phyloP scores from a whole-genome alignment of 2,113 vertebrate species.

The Scolopax mira region DNA sequence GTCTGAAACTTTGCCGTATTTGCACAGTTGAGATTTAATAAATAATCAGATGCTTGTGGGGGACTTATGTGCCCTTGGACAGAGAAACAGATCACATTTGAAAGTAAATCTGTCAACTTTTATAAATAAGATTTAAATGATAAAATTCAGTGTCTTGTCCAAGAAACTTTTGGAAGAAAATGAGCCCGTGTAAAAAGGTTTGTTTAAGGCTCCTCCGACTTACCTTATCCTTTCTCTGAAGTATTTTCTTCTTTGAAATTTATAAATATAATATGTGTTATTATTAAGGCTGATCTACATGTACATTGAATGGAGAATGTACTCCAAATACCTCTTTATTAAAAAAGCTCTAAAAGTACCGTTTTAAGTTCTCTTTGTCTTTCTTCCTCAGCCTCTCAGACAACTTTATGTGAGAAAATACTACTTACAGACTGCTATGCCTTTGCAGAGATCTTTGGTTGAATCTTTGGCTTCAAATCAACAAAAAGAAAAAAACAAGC shows the following conservation, averaged over 20 bases:
- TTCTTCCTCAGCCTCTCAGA: neutral
- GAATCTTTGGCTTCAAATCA: conserved; percentile 60
- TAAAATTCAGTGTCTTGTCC: neutral
- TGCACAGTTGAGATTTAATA: neutral
- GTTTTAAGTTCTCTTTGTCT: neutral
- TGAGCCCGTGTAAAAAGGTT: neutral
- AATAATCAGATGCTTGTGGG: neutral
- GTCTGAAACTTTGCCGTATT: neutral
- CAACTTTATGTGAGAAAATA: conserved; percentile 34
- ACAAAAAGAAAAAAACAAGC: neutral
- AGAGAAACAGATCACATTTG: neutral
- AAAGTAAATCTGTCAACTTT: neutral
- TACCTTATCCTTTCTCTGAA: conserved; percentile 17
- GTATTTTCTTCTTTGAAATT: conserved; percentile 49
- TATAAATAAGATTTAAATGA: neutral
- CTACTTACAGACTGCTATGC: neutral
- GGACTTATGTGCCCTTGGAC: neutral
- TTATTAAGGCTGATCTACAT: conserved; percentile 56
- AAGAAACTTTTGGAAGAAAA: neutral
- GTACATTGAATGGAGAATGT: neutral
- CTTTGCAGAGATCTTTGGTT: conserved; percentile 31
- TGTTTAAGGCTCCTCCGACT: conserved; percentile 15
- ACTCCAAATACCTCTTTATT: conserved; percentile 29
- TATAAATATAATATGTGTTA: neutral
- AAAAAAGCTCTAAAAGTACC: neutral